phyloP scores from a whole-genome alignment of 2,888 invertebrate species.

The Mamestra brassicae region DNA sequence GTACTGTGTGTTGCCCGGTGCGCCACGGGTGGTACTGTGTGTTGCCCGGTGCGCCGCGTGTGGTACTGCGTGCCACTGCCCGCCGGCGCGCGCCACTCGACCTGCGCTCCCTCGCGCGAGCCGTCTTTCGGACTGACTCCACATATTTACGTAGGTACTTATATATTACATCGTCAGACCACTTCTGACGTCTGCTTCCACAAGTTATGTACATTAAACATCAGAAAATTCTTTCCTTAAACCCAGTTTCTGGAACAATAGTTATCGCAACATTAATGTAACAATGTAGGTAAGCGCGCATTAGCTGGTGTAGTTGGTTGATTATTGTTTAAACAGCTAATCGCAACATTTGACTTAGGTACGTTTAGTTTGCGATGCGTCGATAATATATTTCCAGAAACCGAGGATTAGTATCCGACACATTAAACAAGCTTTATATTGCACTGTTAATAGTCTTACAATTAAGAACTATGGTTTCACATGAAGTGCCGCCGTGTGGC shows the following conservation, averaged over 20 bases:
- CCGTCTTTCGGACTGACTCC: too few relatives aligned
- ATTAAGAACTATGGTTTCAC: constrained; percentile 16
- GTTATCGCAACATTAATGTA: background rate
- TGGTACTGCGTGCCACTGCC: too few relatives aligned
- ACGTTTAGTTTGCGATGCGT: background rate
- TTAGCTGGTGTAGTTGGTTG: background rate
- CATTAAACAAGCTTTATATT: constrained; percentile 47
- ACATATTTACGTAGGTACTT: background rate
- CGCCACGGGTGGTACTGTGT: too few relatives aligned
- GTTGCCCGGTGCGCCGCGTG: too few relatives aligned
- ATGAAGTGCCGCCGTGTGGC: background rate
- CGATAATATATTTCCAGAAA: constrained; percentile 7
- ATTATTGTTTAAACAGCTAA: background rate
- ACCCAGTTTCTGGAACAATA: constrained; percentile 1
- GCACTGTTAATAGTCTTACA: constrained; percentile 40
- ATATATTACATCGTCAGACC: constrained; percentile 13
- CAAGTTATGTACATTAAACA: constrained; percentile 47
- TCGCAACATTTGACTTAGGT: background rate
- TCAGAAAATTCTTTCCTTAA: constrained; percentile 23
- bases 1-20: too few relatives aligned
- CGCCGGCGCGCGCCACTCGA: background rate
- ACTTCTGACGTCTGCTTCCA: constrained; percentile 11
- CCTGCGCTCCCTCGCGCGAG: too few relatives aligned
- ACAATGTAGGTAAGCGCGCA: background rate
- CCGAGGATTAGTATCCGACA: constrained; percentile 11